Evolutionary conservation across 2,113 vertebrate genomes (phyloP).

Genomic region (Cricetomys ansorgei): DNA sequence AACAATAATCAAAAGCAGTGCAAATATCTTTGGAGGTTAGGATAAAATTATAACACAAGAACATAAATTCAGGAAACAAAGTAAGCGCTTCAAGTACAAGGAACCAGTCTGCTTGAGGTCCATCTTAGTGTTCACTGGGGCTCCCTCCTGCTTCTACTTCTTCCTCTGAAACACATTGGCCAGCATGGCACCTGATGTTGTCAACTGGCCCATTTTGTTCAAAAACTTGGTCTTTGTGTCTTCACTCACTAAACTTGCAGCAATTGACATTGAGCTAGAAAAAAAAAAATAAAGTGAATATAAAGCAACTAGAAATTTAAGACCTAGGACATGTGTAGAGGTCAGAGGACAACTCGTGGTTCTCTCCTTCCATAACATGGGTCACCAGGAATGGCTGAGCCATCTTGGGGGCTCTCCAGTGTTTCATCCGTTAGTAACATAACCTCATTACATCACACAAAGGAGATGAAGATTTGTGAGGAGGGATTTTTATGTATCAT

Average conservation of each 20-base stretch:
- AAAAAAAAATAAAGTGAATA: slow-evolving; percentile 63
- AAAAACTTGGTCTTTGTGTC: slow-evolving; percentile 99
- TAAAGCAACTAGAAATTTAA: slow-evolving; percentile 34
- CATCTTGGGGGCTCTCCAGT: not conserved
- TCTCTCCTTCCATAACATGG: not conserved
- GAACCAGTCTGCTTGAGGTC: slow-evolving; percentile 87
- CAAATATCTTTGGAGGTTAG: slow-evolving; percentile 99
- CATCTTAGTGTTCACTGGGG: slow-evolving; percentile 86
- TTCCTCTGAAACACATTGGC: slow-evolving; percentile 99
- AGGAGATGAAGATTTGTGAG: not conserved
- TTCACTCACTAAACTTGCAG: slow-evolving; percentile 97
- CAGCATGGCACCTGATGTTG: slow-evolving; percentile 98
- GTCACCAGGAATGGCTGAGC: not conserved
- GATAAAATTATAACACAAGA: slow-evolving; percentile 93
- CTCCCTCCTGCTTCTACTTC: slow-evolving; percentile 88
- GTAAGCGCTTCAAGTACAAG: slow-evolving; percentile 97
- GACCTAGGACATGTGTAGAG: not conserved
- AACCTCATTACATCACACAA: slow-evolving; percentile 24
- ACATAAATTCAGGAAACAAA: slow-evolving; percentile 89
- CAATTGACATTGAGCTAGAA: slow-evolving; percentile 96
- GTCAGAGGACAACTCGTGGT: not conserved
- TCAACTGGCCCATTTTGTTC: slow-evolving; percentile 99
- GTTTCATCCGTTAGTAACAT: not conserved
- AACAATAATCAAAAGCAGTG: slow-evolving; percentile 94
- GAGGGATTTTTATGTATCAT: not conserved